Conservation (phyloP, 2,797 vertebrate genomes). For the Channallabes apus region DNA sequence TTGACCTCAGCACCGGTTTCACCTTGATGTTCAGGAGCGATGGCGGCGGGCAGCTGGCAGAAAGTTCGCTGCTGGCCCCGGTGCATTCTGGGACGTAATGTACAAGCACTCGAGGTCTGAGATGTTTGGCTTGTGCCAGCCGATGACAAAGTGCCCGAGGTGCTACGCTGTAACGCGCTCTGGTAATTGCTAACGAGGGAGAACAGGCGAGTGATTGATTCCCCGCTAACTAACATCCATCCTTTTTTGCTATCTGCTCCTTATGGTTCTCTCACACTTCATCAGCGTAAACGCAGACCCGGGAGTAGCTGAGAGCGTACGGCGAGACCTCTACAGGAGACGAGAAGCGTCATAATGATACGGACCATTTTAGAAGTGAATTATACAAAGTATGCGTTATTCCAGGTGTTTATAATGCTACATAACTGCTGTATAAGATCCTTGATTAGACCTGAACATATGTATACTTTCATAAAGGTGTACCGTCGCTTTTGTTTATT, state of each 20-base stretch:
- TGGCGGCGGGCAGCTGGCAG: constrained; percentile 33
- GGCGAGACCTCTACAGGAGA: constrained; percentile 31
- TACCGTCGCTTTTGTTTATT: background rate
- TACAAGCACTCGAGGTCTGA: constrained; percentile 33
- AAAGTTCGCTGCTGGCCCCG: constrained; percentile 38
- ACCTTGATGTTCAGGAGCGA: constrained; percentile 42
- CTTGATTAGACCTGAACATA: too few species aligned
- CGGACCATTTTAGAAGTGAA: background rate
- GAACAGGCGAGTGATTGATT: constrained; percentile 59
- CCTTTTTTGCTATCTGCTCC: constrained; percentile 48
- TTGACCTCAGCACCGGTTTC: constrained; percentile 43
- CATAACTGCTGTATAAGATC: background rate
- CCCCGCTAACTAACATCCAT: constrained; percentile 55
- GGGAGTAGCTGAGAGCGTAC: constrained; percentile 32
- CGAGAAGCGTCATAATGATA: background rate
- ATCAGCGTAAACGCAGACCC: constrained; percentile 49
- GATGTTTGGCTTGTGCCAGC: constrained; percentile 49
- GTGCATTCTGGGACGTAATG: constrained; percentile 56
- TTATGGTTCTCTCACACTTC: constrained; percentile 51
- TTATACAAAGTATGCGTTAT: background rate
- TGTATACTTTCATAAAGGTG: too few species aligned
- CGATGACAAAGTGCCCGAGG: constrained; percentile 52
- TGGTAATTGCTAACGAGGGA: constrained; percentile 61
- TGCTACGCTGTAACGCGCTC: constrained; percentile 56
- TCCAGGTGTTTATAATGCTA: background rate